Evolutionary conservation across 2,888 invertebrate species (phyloP).

Genomic region (Ischnura elegans): DNA sequence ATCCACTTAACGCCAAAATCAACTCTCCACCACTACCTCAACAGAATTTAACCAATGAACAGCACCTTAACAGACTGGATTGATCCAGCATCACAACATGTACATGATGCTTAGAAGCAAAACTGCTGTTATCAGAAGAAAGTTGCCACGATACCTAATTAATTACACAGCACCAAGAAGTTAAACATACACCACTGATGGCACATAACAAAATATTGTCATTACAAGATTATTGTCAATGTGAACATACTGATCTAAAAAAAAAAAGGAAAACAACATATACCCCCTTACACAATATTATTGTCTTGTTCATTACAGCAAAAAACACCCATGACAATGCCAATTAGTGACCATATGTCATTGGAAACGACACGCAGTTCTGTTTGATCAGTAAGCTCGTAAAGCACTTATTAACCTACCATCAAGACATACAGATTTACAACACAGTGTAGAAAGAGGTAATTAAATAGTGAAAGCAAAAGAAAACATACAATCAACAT

Average conservation of each 20-base stretch:
- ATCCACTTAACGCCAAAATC: slow-evolving; percentile 9
- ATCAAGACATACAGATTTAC: slow-evolving; percentile 2
- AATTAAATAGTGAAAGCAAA: not conserved
- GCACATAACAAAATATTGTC: slow-evolving; percentile 58
- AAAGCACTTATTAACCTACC: slow-evolving; percentile 40
- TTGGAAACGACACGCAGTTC: not conserved
- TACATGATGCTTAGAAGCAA: slow-evolving; percentile 3
- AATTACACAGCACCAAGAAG: slow-evolving; percentile 56
- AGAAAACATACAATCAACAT: not conserved
- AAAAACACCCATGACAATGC: not conserved
- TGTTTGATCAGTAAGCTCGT: slow-evolving; percentile 63
- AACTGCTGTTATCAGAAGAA: not conserved
- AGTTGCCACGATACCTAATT: slow-evolving; percentile 32
- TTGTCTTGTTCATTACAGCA: slow-evolving; percentile 48
- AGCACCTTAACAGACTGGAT: not conserved
- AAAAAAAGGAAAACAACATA: not conserved
- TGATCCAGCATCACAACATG: not conserved
- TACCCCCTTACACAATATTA: slow-evolving; percentile 29
- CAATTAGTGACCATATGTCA: slow-evolving; percentile 30
- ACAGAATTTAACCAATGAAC: slow-evolving; percentile 2
- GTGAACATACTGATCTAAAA: not conserved
- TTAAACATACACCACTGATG: slow-evolving; percentile 28
- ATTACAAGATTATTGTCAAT: slow-evolving; percentile 6
- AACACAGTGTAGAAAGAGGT: not conserved
- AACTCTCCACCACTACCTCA: not conserved